A percentile compares a stretch with the other conserved stretches of the same genome.
phyloP scores from a whole-genome alignment of 1,140 invertebrate species.

The Neotoxoptera formosana region DNA sequence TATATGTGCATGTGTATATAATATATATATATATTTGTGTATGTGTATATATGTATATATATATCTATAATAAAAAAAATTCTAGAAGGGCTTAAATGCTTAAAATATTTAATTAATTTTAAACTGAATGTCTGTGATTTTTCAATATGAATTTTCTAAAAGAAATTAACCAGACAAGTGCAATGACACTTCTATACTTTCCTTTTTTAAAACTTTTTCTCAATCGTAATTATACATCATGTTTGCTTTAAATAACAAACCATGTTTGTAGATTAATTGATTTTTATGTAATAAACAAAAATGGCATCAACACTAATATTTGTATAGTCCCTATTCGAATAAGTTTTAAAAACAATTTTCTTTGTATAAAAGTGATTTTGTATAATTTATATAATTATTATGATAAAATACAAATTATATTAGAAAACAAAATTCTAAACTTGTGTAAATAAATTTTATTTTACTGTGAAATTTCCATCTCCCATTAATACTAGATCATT shows the following conservation, averaged over 20 bases:
- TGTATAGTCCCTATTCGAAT: slow-evolving; percentile 58
- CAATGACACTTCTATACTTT: slow-evolving; percentile 54
- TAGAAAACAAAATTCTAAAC: slow-evolving; percentile 36
- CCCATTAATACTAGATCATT: neutral
- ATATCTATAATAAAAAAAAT: neutral
- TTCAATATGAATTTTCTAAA: slow-evolving; percentile 43
- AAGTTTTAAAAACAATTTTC: slow-evolving; percentile 46
- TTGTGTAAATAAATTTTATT: slow-evolving; percentile 12
- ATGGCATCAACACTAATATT: slow-evolving; percentile 49
- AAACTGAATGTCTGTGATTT: slow-evolving; percentile 53
- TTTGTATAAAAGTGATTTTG: slow-evolving; percentile 58
- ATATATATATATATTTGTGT: slow-evolving; percentile 33
- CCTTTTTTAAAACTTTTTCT: slow-evolving; percentile 34
- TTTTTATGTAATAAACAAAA: slow-evolving; percentile 37
- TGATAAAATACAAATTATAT: slow-evolving; percentile 57
- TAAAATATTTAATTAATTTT: slow-evolving; percentile 40
- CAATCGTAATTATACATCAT: slow-evolving; percentile 36
- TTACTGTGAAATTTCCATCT: neutral
- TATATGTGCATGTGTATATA: neutral
- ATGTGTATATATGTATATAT: neutral
- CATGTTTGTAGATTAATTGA: slow-evolving; percentile 42
- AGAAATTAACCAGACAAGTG: slow-evolving; percentile 42
- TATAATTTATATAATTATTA: slow-evolving; percentile 57
- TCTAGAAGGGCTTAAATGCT: slow-evolving; percentile 30
- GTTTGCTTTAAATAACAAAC: slow-evolving; percentile 32